Evolutionary conservation across 2,888 invertebrate species (phyloP).

Genomic region (Zeuzera pyrina): DNA sequence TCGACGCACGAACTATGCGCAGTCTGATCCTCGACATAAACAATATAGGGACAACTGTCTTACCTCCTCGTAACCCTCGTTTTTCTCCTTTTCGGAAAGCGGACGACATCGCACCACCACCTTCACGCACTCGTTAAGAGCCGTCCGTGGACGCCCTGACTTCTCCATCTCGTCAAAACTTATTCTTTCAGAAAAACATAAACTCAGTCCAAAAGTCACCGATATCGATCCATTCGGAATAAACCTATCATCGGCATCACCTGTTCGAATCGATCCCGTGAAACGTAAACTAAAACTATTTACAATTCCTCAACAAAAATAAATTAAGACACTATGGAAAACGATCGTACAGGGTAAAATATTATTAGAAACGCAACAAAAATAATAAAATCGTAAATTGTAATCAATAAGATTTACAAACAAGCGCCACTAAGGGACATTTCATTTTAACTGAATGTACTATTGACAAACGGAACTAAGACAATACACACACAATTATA

Average conservation of each 20-base stretch:
- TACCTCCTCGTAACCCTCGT: slow-evolving; percentile 79
- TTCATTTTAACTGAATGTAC: slow-evolving; percentile 54
- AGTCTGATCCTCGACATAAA: slow-evolving; percentile 23
- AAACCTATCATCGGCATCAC: slow-evolving; percentile 52
- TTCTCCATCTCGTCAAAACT: slow-evolving; percentile 55
- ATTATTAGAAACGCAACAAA: slow-evolving; percentile 45
- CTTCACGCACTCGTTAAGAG: slow-evolving; percentile 90
- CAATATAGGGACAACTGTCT: slow-evolving; percentile 23
- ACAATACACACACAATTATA: too few species aligned
- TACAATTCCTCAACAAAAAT: slow-evolving; percentile 10
- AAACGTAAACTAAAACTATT: slow-evolving; percentile 15
- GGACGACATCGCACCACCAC: slow-evolving; percentile 98
- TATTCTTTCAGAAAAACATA: slow-evolving; percentile 34
- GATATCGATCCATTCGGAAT: slow-evolving; percentile 67
- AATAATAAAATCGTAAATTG: slow-evolving; percentile 61
- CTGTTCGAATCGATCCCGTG: slow-evolving; percentile 36
- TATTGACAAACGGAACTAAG: neutral
- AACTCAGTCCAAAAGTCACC: slow-evolving; percentile 50
- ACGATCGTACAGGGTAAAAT: slow-evolving; percentile 40
- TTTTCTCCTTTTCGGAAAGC: slow-evolving; percentile 88
- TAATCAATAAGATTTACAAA: slow-evolving; percentile 28
- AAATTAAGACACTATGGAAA: slow-evolving; percentile 23
- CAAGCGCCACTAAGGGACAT: slow-evolving; percentile 41
- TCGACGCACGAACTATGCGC: slow-evolving; percentile 41
- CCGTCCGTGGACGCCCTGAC: slow-evolving; percentile 63